phyloP scores from a whole-genome alignment of 2,888 invertebrate genomes.

The Sinodicranocentrus sp. region DNA sequence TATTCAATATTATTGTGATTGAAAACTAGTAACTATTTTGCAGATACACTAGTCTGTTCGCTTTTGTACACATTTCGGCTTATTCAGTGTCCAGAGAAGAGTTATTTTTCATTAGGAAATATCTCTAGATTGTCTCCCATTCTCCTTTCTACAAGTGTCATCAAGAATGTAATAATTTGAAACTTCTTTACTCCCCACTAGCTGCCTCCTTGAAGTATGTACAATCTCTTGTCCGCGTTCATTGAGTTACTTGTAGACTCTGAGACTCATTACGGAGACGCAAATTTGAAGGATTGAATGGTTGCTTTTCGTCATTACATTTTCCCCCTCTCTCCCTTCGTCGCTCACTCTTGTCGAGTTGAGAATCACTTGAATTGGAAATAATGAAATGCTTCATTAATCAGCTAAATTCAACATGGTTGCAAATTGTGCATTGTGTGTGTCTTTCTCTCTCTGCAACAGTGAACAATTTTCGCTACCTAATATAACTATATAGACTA shows the following conservation, averaged over 20 bases:
- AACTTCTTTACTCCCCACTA: too few relatives aligned
- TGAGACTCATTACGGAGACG: background rate
- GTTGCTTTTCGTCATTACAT: background rate
- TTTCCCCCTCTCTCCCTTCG: constrained; percentile 10
- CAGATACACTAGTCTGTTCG: too few relatives aligned
- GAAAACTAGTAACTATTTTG: too few relatives aligned
- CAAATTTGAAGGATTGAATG: background rate
- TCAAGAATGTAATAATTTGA: too few relatives aligned
- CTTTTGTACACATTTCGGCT: too few relatives aligned
- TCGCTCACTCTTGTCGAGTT: constrained; percentile 11
- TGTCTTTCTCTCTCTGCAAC: background rate
- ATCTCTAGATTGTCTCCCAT: too few relatives aligned
- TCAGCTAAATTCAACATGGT: constrained; percentile 51
- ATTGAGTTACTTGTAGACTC: background rate
- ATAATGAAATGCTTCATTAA: constrained; percentile 67
- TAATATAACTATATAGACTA: background rate
- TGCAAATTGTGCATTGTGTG: constrained; percentile 17
- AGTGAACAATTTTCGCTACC: background rate
- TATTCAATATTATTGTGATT: too few relatives aligned
- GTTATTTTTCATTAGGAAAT: too few relatives aligned
- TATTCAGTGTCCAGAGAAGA: too few relatives aligned
- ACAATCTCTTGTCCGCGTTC: too few relatives aligned
- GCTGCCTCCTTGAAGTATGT: too few relatives aligned
- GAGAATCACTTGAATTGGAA: constrained; percentile 33
- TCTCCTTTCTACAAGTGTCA: too few relatives aligned